phyloP scores from a whole-genome alignment of 2,888 invertebrate genomes.

The Eueremaeus valkanovi region DNA sequence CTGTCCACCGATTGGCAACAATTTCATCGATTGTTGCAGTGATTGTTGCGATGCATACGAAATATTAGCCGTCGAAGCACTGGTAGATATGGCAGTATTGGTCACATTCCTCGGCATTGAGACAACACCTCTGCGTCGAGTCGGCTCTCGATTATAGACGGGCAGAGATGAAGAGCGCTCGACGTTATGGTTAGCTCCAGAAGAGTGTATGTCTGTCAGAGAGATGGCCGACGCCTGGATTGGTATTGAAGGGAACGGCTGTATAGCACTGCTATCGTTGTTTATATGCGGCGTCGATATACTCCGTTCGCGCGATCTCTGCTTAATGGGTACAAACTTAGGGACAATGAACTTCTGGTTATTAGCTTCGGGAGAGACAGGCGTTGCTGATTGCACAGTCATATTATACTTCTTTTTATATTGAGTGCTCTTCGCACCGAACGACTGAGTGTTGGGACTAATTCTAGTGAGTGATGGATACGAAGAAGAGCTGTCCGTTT shows the following conservation, averaged over 20 bases:
- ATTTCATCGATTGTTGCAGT: background rate
- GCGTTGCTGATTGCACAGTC: background rate
- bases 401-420: conserved; percentile 2
- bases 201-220: background rate
- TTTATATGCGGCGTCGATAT: conserved; percentile 54
- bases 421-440: background rate
- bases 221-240: background rate
- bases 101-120: background rate
- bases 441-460: background rate
- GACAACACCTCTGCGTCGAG: background rate
- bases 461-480: background rate
- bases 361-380: background rate
- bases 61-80: background rate
- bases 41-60: conserved; percentile 13
- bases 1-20: background rate
- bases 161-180: conserved; percentile 41
- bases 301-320: conserved; percentile 58
- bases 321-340: conserved; percentile 52
- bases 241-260: background rate
- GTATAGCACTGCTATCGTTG: background rate
- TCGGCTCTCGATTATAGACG: conserved; percentile 34
- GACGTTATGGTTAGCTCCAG: background rate
- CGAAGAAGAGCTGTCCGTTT: background rate
- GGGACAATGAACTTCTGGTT: conserved; percentile 8
- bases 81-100: background rate